Evolutionary conservation across 2,113 vertebrate genomes (phyloP).

Genomic region (Stigmatopora nigra): DNA sequence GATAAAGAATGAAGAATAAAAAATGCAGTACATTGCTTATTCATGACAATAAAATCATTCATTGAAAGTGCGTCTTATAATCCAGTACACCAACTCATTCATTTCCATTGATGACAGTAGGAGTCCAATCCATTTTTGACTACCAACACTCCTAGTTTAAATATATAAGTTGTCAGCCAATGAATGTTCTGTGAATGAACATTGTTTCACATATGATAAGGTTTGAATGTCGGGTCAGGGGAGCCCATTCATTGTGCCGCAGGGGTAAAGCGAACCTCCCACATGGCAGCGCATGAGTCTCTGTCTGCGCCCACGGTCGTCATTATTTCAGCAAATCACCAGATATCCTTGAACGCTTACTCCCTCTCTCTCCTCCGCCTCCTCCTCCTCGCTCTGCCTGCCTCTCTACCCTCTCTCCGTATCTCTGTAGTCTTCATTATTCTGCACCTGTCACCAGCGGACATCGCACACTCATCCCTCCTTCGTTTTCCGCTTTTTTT

Average conservation of each 20-base stretch:
- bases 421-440: slow-evolving; percentile 34
- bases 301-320: slow-evolving; percentile 41
- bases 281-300: slow-evolving; percentile 29
- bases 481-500: background rate
- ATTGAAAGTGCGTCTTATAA: no score
- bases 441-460: slow-evolving; percentile 40
- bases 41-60: no score
- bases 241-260: slow-evolving; percentile 1
- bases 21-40: no score
- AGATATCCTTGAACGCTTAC: slow-evolving; percentile 29
- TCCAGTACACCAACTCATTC: no score
- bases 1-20: no score
- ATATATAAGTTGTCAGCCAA: no score
- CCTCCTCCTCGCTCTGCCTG: background rate
- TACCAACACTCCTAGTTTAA: no score
- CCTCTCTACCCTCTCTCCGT: background rate
- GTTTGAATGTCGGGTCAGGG: background rate
- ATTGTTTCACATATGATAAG: no score
- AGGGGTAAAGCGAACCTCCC: slow-evolving; percentile 38
- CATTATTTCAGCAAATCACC: slow-evolving; percentile 43
- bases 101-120: no score
- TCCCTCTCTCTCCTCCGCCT: slow-evolving; percentile 1
- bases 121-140: no score
- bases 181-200: no score
- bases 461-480: slow-evolving; percentile 17